A percentile compares a stretch with the other conserved stretches of the same genome.
phyloP scores from a whole-genome alignment of 2,888 invertebrate species.

The Rhingia rostrata region DNA sequence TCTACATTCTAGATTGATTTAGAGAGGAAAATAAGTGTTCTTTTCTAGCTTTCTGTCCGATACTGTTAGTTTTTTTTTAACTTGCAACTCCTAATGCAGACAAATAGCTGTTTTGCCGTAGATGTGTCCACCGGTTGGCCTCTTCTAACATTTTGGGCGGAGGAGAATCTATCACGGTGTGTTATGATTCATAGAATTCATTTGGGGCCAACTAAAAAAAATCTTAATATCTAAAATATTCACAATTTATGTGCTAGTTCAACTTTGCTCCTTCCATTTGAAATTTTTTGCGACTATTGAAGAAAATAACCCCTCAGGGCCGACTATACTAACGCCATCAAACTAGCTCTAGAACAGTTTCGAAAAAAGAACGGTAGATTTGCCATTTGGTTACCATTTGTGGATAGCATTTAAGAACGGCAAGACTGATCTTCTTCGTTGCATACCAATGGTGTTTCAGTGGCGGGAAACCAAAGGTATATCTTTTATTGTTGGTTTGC shows the following conservation, averaged over 20 bases:
- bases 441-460: slow-evolving; percentile 45
- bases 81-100: slow-evolving; percentile 35
- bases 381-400: slow-evolving; percentile 17
- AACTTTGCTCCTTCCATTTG: background rate
- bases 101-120: slow-evolving; percentile 53
- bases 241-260: slow-evolving; percentile 28
- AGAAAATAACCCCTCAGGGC: background rate
- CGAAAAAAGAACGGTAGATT: slow-evolving; percentile 39
- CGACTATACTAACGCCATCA: background rate
- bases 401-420: background rate
- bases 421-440: background rate
- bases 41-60: slow-evolving; percentile 9
- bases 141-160: slow-evolving; percentile 68
- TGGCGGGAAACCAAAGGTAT: slow-evolving; percentile 18
- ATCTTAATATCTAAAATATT: slow-evolving; percentile 48
- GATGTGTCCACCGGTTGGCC: slow-evolving; percentile 33
- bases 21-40: background rate
- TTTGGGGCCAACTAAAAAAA: slow-evolving; percentile 34
- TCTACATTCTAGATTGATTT: background rate
- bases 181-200: slow-evolving; percentile 65
- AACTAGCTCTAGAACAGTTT: slow-evolving; percentile 9
- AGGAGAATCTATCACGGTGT: slow-evolving; percentile 48
- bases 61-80: slow-evolving; percentile 41
- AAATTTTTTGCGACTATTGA: background rate
- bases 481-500: background rate